Evolutionary conservation across 2,113 vertebrate genomes (phyloP).

Genomic region (Entelurus aequoreus): DNA sequence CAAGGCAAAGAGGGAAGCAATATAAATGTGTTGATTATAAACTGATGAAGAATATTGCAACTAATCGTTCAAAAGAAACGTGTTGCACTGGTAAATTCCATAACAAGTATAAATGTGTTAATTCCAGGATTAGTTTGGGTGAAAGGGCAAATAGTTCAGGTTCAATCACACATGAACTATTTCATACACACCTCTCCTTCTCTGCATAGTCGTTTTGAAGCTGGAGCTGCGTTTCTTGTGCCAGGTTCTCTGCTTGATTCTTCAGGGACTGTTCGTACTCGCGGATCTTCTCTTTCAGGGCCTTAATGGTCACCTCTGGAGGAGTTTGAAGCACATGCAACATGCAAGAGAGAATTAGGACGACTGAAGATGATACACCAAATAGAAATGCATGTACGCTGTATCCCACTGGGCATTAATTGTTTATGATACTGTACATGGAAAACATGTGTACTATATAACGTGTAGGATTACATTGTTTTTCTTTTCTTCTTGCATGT

Average conservation of each 20-base stretch:
- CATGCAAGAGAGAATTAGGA: background rate
- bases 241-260: conserved; percentile 93
- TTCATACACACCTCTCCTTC: conserved; percentile 80
- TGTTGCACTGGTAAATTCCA: conserved; percentile 26
- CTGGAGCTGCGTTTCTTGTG: conserved; percentile 93
- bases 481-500: too few relatives aligned
- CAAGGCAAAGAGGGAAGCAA: conserved; percentile 7
- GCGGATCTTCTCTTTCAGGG: conserved; percentile 97
- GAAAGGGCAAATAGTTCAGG: background rate
- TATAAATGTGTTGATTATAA: conserved; percentile 23
- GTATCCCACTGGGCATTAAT: too few relatives aligned
- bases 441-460: too few relatives aligned
- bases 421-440: too few relatives aligned
- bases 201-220: conserved; percentile 96
- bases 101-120: background rate
- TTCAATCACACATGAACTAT: background rate
- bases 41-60: conserved; percentile 17
- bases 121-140: conserved; percentile 18
- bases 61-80: conserved; percentile 4
- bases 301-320: conserved; percentile 97
- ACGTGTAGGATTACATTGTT: too few relatives aligned
- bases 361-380: background rate
- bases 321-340: conserved; percentile 40
- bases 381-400: background rate
- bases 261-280: conserved; percentile 97